Base-by-base conservation (phyloP, 2,797 vertebrate species). In the Heliangelus exortis region DNA sequence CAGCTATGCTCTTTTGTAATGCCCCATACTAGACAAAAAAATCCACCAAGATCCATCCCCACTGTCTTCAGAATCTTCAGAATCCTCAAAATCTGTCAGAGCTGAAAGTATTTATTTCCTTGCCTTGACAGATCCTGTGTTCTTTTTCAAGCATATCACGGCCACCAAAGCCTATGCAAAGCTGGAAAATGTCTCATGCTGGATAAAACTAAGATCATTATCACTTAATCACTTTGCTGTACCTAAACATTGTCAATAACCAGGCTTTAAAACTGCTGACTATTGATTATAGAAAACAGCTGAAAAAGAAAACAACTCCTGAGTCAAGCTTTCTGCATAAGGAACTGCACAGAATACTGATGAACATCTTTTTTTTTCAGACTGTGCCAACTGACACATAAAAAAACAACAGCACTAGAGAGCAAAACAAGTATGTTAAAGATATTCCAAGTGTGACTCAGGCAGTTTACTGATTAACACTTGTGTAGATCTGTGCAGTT, bases 401-500 rank as follows among this genome's bases (percentile, higher is more conserved):
- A 97, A 94, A 97, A 98, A 97, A 72, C 95, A 96, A 94, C 90
- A 89, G 92, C 78, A 67, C 71, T 76, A 94, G 95, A 96, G 84
- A 96, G 92, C 86, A 97, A 97, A 97, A 76, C 90, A 97, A 96
- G 96, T 92, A 84, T 91, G 96, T 96, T 93, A 94, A 97, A 97
- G 86, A 97, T 95, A 96, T 96, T 97, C 93, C 89, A 95, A 97
- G 95, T 95, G 84, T 59, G 85, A 94, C 94, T 97, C 93, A 97
- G 92, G 88, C 96, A 95, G 97, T 95, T 97, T 97, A 97, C 96
- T 97, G 96, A 98, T 98, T 97, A 97, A 98, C 90, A 78, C 94
- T 97, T 96, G 91, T 95, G 92, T 90, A 94, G 90, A 63, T 96
- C 97, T 41, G 39, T 41, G 95, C 91, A 88, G 80, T 95, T 65